These are phyloP conservation scores for Notoglanidium macrostoma DNA, from an alignment of 2,797 vertebrate genomes.

Conservation along the genomic window DNA sequence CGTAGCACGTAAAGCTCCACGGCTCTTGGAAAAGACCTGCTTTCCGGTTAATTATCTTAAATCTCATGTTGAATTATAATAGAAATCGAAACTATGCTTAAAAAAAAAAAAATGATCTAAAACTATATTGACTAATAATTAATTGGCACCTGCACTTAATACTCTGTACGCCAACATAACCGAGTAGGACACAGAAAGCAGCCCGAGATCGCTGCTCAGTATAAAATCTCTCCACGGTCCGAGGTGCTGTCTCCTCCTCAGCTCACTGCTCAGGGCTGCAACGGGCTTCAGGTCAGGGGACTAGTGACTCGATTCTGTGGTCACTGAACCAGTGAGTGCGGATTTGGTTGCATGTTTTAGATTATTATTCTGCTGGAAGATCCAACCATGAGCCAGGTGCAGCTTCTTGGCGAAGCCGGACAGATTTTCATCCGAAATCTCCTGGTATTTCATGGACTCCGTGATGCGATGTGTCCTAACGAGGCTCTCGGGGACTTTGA, in stretches of 20 bases:
- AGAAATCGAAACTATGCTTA: background rate
- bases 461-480: background rate
- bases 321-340: background rate
- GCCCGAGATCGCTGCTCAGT: background rate
- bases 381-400: background rate
- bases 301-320: background rate
- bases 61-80: background rate
- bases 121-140: background rate
- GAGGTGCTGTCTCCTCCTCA: background rate
- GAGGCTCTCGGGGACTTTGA: background rate
- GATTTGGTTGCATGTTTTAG: background rate
- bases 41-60: no score
- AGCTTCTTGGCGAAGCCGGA: background rate
- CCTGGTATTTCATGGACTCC: background rate
- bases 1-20: background rate
- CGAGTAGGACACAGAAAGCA: background rate
- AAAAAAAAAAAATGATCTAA: background rate
- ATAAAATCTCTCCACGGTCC: background rate
- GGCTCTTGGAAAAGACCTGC: background rate
- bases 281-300: background rate
- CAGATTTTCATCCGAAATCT: background rate
- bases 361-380: background rate
- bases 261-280: background rate
- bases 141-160: background rate
- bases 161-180: background rate